phyloP scores from a whole-genome alignment of 2,113 vertebrate genomes.

The Sylvia atricapilla region DNA sequence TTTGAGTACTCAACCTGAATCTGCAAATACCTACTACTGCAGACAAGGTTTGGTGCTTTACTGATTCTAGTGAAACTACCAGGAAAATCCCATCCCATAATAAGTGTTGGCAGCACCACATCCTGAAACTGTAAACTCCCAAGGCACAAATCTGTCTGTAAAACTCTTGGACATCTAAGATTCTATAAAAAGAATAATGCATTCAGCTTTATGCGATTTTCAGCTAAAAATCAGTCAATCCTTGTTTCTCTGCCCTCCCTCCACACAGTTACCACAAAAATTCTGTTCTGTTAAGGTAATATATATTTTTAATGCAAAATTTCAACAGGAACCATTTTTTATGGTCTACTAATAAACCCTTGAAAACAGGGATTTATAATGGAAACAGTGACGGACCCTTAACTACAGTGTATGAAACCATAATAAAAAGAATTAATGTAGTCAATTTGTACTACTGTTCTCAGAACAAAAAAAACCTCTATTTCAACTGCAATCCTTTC shows the following conservation, averaged over 20 bases:
- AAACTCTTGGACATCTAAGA: constrained; percentile 32
- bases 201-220: constrained; percentile 39
- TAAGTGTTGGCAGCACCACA: not conserved
- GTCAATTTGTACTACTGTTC: constrained; percentile 85
- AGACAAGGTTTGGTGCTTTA: not conserved
- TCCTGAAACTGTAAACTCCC: constrained; percentile 11
- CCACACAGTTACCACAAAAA: not conserved
- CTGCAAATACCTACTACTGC: not conserved
- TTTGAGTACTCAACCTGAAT: not conserved
- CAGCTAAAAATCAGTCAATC: constrained; percentile 14
- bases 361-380: constrained; percentile 74
- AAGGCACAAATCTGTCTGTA: constrained; percentile 40
- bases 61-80: not conserved
- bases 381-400: constrained; percentile 71
- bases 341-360: constrained; percentile 71
- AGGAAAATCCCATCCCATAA: not conserved
- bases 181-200: constrained; percentile 46
- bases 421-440: constrained; percentile 84
- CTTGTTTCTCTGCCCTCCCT: not conserved
- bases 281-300: constrained; percentile 23
- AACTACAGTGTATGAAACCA: constrained; percentile 72
- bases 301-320: constrained; percentile 47
- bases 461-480: constrained; percentile 75
- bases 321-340: constrained; percentile 64
- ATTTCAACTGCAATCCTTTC: constrained; percentile 77